Evolutionary conservation across 2,113 vertebrate species (phyloP).

Genomic region (Caranx ignobilis): DNA sequence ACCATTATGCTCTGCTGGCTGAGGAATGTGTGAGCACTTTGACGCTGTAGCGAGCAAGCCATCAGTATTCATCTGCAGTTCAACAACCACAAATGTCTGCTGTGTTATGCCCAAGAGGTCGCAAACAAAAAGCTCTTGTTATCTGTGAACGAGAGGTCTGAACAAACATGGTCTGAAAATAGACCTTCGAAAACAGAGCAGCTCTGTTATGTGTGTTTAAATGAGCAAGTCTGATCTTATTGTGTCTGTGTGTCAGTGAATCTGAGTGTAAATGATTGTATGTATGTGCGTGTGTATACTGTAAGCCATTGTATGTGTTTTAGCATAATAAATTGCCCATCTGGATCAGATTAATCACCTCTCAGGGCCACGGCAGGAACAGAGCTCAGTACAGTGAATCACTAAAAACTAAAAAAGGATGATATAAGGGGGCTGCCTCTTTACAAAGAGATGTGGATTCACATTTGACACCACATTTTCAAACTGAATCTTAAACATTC

Average conservation of each 20-base stretch:
- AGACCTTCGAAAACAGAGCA: conserved; percentile 31
- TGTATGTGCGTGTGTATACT: not conserved
- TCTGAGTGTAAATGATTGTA: not conserved
- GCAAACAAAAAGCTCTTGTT: conserved; percentile 70
- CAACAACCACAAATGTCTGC: conserved; percentile 46
- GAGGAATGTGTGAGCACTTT: conserved; percentile 54
- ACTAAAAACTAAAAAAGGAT: not conserved
- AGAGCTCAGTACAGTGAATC: not conserved
- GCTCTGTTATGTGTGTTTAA: conserved; percentile 20
- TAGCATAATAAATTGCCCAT: not conserved
- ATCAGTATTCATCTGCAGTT: conserved; percentile 44
- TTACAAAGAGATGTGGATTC: not conserved
- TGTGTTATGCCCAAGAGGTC: conserved; percentile 51
- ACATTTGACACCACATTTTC: not conserved
- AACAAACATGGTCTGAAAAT: conserved; percentile 51
- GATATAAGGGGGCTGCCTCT: not conserved
- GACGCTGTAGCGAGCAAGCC: conserved; percentile 44
- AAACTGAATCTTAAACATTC: not conserved
- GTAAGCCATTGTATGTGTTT: conserved; percentile 10
- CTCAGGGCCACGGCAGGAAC: not conserved
- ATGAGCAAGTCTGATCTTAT: conserved; percentile 3
- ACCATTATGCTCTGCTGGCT: conserved; percentile 62
- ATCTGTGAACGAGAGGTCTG: conserved; percentile 41
- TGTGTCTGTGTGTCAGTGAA: not conserved
- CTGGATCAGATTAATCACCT: not conserved